Conservation (phyloP, 2,888 invertebrate genomes). For the Melangyna quadrimaculata region DNA sequence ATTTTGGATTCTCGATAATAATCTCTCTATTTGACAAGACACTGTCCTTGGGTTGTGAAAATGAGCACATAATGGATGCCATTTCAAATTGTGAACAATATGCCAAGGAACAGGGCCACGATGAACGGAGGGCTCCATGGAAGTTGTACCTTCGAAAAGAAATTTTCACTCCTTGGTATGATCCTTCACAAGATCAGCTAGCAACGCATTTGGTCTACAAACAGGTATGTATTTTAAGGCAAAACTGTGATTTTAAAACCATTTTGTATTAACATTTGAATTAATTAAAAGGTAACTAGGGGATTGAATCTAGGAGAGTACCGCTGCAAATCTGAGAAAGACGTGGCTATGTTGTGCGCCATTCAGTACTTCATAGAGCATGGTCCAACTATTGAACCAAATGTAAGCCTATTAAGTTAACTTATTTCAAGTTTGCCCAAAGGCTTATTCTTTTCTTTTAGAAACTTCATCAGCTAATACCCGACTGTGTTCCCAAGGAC, state of each 20-base stretch:
- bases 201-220: constrained; percentile 95
- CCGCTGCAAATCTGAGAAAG: constrained; percentile 90
- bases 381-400: constrained; percentile 85
- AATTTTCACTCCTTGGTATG: constrained; percentile 96
- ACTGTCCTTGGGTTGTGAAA: constrained; percentile 92
- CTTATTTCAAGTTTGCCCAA: background rate
- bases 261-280: background rate
- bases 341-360: constrained; percentile 93
- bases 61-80: constrained; percentile 97
- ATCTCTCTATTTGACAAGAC: constrained; percentile 95
- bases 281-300: constrained; percentile 83
- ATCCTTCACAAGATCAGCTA: constrained; percentile 89
- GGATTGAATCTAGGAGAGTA: constrained; percentile 97
- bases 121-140: constrained; percentile 94
- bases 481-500: constrained; percentile 77
- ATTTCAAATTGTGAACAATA: constrained; percentile 98
- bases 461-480: constrained; percentile 75
- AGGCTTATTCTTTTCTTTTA: constrained; percentile 38
- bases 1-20: constrained; percentile 95
- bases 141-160: constrained; percentile 93
- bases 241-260: background rate
- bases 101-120: constrained; percentile 93
- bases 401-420: constrained; percentile 81
- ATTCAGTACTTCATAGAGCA: constrained; percentile 95
- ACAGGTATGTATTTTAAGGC: constrained; percentile 82